Percentiles rank a stretch among this genome's conserved stretches.
Evolutionary conservation across 2,888 invertebrate genomes (phyloP).

Genomic region (Epinotia ramella): DNA sequence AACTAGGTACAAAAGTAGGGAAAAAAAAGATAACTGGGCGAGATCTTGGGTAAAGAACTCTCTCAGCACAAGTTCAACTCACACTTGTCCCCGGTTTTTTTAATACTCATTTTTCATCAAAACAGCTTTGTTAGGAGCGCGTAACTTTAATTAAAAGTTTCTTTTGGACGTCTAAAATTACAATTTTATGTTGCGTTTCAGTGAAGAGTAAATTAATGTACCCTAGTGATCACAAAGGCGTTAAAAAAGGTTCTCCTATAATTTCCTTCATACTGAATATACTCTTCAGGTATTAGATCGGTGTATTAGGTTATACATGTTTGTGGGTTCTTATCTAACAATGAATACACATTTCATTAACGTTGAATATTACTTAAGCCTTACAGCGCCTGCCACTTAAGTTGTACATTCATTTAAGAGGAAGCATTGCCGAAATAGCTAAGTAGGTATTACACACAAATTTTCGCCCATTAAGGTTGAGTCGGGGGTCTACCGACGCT

Average conservation of each 20-base stretch:
- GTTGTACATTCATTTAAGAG: too few relatives aligned
- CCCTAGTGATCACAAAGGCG: background rate
- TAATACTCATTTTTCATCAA: background rate
- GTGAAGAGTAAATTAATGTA: background rate
- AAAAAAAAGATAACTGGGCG: background rate
- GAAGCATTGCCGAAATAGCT: too few relatives aligned
- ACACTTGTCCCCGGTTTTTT: background rate
- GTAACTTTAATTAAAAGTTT: slow-evolving; percentile 9
- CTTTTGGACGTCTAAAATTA: background rate
- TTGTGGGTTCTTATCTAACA: too few relatives aligned
- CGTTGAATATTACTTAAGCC: too few relatives aligned
- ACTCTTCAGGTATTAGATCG: too few relatives aligned
- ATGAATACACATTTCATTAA: too few relatives aligned
- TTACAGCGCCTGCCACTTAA: background rate
- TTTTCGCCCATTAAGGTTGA: too few relatives aligned
- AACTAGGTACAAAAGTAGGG: background rate
- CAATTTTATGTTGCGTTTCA: background rate
- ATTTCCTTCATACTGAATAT: too few relatives aligned
- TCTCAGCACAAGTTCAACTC: background rate
- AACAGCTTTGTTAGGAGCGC: slow-evolving; percentile 8
- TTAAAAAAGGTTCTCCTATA: too few relatives aligned
- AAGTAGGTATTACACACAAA: too few relatives aligned
- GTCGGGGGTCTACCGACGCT: too few relatives aligned
- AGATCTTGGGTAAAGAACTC: background rate
- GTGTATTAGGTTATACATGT: too few relatives aligned